Evolutionary conservation across 2,113 vertebrate species (phyloP), one percentile per base, ranked within the genome.

Genomic region (Cacatua alba): DNA sequence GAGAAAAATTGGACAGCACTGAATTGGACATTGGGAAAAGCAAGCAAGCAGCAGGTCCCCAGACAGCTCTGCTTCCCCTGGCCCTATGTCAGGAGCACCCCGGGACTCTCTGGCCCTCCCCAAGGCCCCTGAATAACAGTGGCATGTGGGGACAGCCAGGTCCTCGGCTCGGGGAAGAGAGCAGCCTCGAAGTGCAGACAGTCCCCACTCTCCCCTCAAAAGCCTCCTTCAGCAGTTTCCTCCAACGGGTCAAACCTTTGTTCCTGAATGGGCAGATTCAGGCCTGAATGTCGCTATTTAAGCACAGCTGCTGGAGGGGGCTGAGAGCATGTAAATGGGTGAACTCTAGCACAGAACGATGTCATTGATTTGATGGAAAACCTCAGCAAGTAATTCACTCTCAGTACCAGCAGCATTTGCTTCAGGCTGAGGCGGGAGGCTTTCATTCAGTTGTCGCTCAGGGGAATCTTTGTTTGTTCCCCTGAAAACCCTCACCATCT

Each of bases 281-380:
- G 78, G 82, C 51, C 68, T 96, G 95, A 97, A 96, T 94, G 94
- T 91, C 5, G 18, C 82, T 83, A 91, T 93, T 96, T 92, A 94
- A 92, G 79, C 79, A 24, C 95, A 97, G 94, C 92, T 95, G 96
- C 90, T n/a, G 31, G 41, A 35, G 57, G 74, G 65, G 65, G 17
- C 41, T 67, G 55, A 28, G 49, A 37, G 86, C 39, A 23, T 1
- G 21, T 74, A 82, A 76, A 85, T 69, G 94, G 43, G 71, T 88
- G 90, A 95, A 74, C 93, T 92, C 90, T 77, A 16, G 24, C 86
- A 88, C 71, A 96, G 91, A 96, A 93, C 28, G 46, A 87, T 72
- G 72, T 55, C 86, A 95, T 85, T 89, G 86, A 94, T 11, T 79
- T 44, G 67, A 41, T 41, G 88, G 87, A 85, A 88, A 96, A 83